phyloP scores from a whole-genome alignment of 2,888 invertebrate genomes.

The Aporophyla lueneburgensis region DNA sequence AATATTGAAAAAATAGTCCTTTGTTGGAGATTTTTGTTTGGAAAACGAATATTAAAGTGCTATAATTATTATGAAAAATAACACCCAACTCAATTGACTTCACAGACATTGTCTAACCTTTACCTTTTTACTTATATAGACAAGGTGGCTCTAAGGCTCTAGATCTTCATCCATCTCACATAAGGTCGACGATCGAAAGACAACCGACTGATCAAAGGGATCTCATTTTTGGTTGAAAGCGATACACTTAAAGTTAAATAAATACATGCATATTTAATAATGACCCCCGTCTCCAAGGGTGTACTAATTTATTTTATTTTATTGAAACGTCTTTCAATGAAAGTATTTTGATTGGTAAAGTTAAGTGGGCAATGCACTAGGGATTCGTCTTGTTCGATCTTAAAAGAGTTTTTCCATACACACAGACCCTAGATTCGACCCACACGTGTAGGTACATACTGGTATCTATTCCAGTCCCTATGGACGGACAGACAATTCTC shows the following conservation, averaged over 20 bases:
- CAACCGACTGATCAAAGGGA: constrained; percentile 27
- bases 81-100: constrained; percentile 30
- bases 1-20: neutral
- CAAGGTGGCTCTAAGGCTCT: constrained; percentile 16
- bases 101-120: constrained; percentile 20
- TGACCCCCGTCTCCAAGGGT: neutral
- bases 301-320: constrained; percentile 25
- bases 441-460: constrained; percentile 37
- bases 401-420: constrained; percentile 13
- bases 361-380: constrained; percentile 40
- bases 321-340: constrained; percentile 35
- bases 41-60: neutral
- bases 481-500: constrained; percentile 62
- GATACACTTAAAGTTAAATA: constrained; percentile 5
- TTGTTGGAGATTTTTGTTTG: neutral
- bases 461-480: constrained; percentile 53
- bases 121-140: constrained; percentile 13
- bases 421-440: constrained; percentile 38
- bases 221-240: constrained; percentile 14
- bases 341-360: constrained; percentile 26
- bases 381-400: constrained; percentile 16
- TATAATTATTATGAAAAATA: constrained; percentile 15
- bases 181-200: constrained; percentile 31
- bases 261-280: constrained; percentile 28
- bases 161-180: constrained; percentile 44